phyloP scores from a whole-genome alignment of 2,797 vertebrate species.

The Myotis pilosus region DNA sequence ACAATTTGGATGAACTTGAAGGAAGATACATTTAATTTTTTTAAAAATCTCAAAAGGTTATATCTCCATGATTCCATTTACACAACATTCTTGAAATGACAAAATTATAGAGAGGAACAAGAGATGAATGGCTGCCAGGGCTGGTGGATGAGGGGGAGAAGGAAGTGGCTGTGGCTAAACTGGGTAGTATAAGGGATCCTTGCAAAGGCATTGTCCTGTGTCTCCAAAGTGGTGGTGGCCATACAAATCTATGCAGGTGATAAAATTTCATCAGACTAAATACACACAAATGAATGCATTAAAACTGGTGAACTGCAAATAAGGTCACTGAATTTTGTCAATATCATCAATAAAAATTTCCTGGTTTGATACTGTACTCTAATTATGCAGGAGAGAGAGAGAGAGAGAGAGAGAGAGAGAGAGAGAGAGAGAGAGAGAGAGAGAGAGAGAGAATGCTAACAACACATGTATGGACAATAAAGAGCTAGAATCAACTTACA shows the following conservation, averaged over 20 bases:
- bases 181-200: not conserved
- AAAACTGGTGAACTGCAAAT: not conserved
- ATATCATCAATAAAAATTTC: not conserved
- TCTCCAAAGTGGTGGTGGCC: not conserved
- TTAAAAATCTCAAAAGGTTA: not conserved
- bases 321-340: not conserved
- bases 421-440: no score
- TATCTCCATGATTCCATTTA: not conserved
- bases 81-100: not conserved
- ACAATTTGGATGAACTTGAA: not conserved
- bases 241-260: not conserved
- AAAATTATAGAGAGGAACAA: not conserved
- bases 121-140: not conserved
- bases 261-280: not conserved
- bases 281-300: not conserved
- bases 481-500: conserved; percentile 8
- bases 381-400: not conserved
- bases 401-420: no score
- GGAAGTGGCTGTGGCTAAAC: not conserved
- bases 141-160: rapidly evolving
- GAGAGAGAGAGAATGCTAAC: not conserved
- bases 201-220: not conserved
- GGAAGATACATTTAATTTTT: not conserved
- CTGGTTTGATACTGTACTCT: not conserved
- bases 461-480: not conserved